A percentile compares a stretch with the other conserved stretches of the same genome.
Evolutionary conservation across 2,888 invertebrate genomes (phyloP).

Genomic region (Erebia aethiops): DNA sequence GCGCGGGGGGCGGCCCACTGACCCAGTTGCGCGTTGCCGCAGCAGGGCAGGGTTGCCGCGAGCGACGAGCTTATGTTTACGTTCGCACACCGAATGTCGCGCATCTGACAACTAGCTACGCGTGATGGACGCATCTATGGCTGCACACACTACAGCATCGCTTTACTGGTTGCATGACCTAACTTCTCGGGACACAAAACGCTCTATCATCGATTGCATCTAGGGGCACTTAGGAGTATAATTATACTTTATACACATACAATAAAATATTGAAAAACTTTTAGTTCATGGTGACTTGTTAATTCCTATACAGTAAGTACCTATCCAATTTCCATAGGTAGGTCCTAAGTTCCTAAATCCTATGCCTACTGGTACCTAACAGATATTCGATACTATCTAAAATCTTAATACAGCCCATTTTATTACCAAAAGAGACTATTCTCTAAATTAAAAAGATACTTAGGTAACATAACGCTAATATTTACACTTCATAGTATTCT

Average conservation of each 20-base stretch:
- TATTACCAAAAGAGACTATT: background rate
- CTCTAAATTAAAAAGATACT: background rate
- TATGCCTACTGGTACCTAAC: no score
- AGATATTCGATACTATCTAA: no score
- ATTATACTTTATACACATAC: no score
- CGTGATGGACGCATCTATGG: slow-evolving; percentile 6
- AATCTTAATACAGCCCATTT: background rate
- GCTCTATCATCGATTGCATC: background rate
- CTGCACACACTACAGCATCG: background rate
- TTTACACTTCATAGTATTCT: background rate
- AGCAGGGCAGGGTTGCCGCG: slow-evolving; percentile 83
- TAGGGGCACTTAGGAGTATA: background rate
- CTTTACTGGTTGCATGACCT: background rate
- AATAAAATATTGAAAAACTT: no score
- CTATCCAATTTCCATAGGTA: no score
- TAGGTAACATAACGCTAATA: background rate
- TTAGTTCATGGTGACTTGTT: no score
- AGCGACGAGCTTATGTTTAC: slow-evolving; percentile 75
- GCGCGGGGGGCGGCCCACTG: slow-evolving; percentile 88
- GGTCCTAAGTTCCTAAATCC: no score
- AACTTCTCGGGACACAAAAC: background rate
- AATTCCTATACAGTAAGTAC: no score
- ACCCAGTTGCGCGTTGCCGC: slow-evolving; percentile 90
- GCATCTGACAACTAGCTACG: slow-evolving; percentile 29
- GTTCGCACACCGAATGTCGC: slow-evolving; percentile 66